Evolutionary conservation across 1,140 invertebrate species (phyloP).

Genomic region (Macrocentrus cingulum): DNA sequence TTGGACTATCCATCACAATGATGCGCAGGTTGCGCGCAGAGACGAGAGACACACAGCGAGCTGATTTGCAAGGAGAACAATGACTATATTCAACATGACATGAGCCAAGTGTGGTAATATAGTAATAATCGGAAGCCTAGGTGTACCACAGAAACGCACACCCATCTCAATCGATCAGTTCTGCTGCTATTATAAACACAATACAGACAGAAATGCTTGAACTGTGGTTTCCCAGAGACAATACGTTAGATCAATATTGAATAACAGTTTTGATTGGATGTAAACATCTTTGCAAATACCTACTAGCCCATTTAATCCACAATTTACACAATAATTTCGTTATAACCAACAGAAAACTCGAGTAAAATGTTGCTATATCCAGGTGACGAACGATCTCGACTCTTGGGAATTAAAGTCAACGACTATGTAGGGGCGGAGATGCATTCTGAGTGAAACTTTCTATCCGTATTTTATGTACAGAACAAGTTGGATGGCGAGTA

Average conservation of each 20-base stretch:
- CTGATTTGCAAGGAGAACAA: conserved; percentile 15
- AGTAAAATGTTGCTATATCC: too few species aligned
- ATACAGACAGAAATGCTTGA: neutral
- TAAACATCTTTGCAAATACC: too few species aligned
- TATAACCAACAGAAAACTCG: too few species aligned
- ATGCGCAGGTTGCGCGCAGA: conserved; percentile 8
- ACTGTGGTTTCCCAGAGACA: neutral
- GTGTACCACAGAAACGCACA: conserved; percentile 2
- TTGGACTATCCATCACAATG: conserved; percentile 14
- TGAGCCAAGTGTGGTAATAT: conserved; percentile 13
- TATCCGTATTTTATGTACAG: too few species aligned
- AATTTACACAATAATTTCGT: too few species aligned
- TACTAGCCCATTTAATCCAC: too few species aligned
- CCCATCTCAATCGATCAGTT: conserved; percentile 7
- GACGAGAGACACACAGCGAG: conserved; percentile 6
- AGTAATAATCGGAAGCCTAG: neutral
- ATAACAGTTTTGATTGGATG: too few species aligned
- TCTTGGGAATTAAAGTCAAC: too few species aligned
- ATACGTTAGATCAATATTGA: neutral
- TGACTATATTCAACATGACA: conserved; percentile 17
- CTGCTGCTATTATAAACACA: neutral
- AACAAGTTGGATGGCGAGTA: neutral
- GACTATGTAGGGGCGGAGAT: neutral
- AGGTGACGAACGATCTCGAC: too few species aligned
- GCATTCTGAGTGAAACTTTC: neutral